phyloP scores from a whole-genome alignment of 2,888 invertebrate species.

The Conistra vaccinii region DNA sequence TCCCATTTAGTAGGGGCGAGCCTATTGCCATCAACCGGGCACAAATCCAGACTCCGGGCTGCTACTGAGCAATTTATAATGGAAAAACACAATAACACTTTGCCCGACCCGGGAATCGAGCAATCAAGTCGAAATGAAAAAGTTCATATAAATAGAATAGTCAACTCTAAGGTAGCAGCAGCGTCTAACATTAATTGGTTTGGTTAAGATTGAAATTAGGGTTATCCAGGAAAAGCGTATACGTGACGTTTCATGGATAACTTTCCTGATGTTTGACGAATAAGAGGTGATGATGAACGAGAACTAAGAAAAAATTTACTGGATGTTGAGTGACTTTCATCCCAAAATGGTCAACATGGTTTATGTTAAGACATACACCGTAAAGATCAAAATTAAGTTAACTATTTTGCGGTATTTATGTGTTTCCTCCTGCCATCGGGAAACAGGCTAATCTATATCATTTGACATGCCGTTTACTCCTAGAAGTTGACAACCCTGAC shows the following conservation, averaged over 20 bases:
- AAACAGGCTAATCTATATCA: not conserved
- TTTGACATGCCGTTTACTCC: not conserved
- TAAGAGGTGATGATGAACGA: not conserved
- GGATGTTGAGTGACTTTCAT: not conserved
- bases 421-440: not conserved
- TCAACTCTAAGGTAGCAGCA: not conserved
- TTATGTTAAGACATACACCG: too few relatives aligned
- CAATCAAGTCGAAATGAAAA: not conserved
- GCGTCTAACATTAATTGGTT: constrained; percentile 24
- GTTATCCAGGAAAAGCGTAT: not conserved
- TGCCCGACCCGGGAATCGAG: too few relatives aligned
- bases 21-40: too few relatives aligned
- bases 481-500: constrained; percentile 33
- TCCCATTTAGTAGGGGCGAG: too few relatives aligned
- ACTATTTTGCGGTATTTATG: not conserved
- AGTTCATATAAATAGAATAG: constrained; percentile 1
- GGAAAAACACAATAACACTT: too few relatives aligned
- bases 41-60: too few relatives aligned
- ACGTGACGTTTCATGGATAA: not conserved
- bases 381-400: too few relatives aligned
- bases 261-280: not conserved
- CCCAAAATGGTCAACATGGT: not conserved
- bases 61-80: too few relatives aligned
- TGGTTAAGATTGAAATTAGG: constrained; percentile 29
- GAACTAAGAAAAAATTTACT: not conserved